Evolutionary conservation across 2,113 vertebrate species (phyloP), one percentile per base, ranked within the genome.

Genomic region (Turdus rufiventris): DNA sequence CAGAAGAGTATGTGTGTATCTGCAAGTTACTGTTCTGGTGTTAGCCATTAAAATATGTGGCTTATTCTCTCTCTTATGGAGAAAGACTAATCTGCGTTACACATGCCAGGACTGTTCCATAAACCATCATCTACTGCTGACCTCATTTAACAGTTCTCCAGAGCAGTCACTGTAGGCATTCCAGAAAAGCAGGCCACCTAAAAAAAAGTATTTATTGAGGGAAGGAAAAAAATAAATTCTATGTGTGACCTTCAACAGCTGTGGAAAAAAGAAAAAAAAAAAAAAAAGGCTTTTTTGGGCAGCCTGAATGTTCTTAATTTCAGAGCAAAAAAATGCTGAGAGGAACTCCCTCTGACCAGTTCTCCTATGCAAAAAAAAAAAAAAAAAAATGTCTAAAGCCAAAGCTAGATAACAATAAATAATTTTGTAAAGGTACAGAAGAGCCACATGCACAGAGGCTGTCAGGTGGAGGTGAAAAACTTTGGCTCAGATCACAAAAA

Each of bases 101-200:
- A 79, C 19, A 74, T 60, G 89, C 91, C 96, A 95, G 63, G 29
- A 51, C 75, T 66, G 29, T 51, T 84, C 89, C 72, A 88, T 97
- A 96, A 97, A 86, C 50, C 70, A 89, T 71, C 81, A 83, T 70
- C 84, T 73, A 84, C 86, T 91, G 87, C 80, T 94, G 95, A 95
- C 74, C 74, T 96, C 92, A 95, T 96, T 92, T 96, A 96, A 91
- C 84, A 95, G 92, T 83, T 29, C 92, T 96, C 70, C 81, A 75
- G 80, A 94, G 94, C 80, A 94, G 83, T 78, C 73, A 78, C 58
- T 79, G 91, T 26, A 79, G 81, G 82, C 85, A 92, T 87, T 94
- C 89, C 94, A 96, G 89, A 89, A 93, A 95, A 95, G 88, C 80
- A 93, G 66, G 60, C 75, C 81, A 74, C 78, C 72, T 93, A 56